Evolutionary conservation across 2,113 vertebrate species (phyloP), one percentile per base, ranked within the genome.

Genomic region (Lepus europaeus): DNA sequence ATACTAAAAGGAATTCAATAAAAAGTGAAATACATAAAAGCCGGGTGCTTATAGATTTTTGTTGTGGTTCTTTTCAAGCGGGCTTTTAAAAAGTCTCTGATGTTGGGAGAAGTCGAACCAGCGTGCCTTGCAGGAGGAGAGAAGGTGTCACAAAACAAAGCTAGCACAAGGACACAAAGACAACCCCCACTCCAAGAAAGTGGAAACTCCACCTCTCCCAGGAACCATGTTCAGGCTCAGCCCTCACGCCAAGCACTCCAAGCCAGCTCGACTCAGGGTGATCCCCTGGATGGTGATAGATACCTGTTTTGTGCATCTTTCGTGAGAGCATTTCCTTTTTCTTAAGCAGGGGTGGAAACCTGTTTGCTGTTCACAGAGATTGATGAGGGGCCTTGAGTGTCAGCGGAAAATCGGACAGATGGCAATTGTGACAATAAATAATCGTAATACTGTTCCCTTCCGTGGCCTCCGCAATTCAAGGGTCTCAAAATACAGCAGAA

Each of bases 41-140:
- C 79, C 56, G 4, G 0, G 56, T n/a, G 86, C 96, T 92, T 95
- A 95, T 70, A 95, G 97, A 96, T 95, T 95, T 97, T 95, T 97
- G 89, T 87, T 87, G 87, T 20, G 76, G 91, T 95, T 91, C 76
- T 89, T 90, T 94, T 89, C 86, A 72, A 33, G 36, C 72, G 69
- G 72, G 68, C 70, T 89, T 95, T 91, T 14, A 91, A 80, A 96
- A 74, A 39, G 23, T 51, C 86, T 96, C 79, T 94, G 90, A 87
- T 89, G 74, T 51, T 85, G 70, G 49, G 81, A 70, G 53, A 89
- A 80, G 77, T 78, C 36, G 13, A 31, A 64, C 36, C 56, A 5
- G 9, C 17, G 25, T 16, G 11, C 69, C 90, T 93, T 64, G 39
- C 68, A 39, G 88, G 76, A 82, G 10, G 16, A 95, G 76, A 93